Evolutionary conservation across 2,113 vertebrate species (phyloP), one percentile per base, ranked within the genome.

Genomic region (Nipponia nippon): DNA sequence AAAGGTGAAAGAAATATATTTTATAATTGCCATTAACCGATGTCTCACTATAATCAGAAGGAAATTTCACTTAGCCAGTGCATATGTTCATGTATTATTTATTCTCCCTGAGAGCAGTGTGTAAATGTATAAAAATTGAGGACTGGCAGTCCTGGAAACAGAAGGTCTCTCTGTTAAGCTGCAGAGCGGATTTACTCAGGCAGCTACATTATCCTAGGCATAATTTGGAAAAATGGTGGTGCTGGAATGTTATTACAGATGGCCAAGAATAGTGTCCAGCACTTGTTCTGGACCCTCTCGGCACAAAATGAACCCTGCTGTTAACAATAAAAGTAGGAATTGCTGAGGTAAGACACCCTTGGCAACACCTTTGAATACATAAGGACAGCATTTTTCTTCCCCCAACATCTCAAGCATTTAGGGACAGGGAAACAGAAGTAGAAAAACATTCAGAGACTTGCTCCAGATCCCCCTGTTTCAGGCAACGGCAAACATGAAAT

Each of bases 1-100:
- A 88, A 80, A 73, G 42, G 78, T 62, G n/a, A 87, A 90, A 89
- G 17, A 93, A 85, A 79, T 53, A 16, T 20, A 42, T 85, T 95
- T 80, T 86, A 42, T 77, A 90, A 95, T 78, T 93, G 87, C 87
- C 63, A 87, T 91, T 90, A 96, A 91, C 84, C 26, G 80, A 16
- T 29, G 59, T 49, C 65, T 84, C 58, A 38, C 73, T 49, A 56
- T 38, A 89, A 91, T 87, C 70, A 87, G 89, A 93, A 91, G 46
- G 70, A 94, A 93, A 94, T 66, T 91, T 94, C 91, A 83, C 91
- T 95, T 91, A 70, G 81, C 53, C 40, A 65, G 46, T 93, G 81
- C 73, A 90, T 94, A 95, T 83, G 82, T 87, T 93, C 87, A 97
- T 94, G 94, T 91, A 96, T 95, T 95, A 96, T 97, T 94, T 96